Percentiles rank a stretch among this genome's conserved stretches.
Evolutionary conservation across 2,113 vertebrate species (phyloP).

Genomic region (Hemichromis elongatus): DNA sequence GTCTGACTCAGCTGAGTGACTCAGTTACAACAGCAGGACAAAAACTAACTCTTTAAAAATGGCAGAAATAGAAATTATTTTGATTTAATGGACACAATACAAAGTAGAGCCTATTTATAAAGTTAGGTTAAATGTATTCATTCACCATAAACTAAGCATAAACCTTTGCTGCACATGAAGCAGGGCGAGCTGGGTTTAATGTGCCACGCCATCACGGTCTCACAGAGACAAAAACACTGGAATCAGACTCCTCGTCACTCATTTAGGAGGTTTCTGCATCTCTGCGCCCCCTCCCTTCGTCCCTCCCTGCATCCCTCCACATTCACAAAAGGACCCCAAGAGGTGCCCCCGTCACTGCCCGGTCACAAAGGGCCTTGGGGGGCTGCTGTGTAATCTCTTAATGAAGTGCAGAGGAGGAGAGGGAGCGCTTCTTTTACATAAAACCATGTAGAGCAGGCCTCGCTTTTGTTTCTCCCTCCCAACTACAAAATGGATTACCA

Average conservation of each 20-base stretch:
- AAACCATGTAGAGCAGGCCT: slow-evolving; percentile 89
- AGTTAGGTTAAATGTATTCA: not conserved
- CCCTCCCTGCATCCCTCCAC: not conserved
- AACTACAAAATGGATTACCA: slow-evolving; percentile 98
- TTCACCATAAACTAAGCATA: not conserved
- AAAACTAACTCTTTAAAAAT: not conserved
- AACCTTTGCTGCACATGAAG: not conserved
- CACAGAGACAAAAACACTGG: not conserved
- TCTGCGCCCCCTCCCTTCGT: slow-evolving; percentile 70
- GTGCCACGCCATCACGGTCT: not conserved
- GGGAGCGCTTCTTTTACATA: slow-evolving; percentile 87
- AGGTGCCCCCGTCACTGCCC: slow-evolving; percentile 60
- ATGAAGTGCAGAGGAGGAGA: slow-evolving; percentile 94
- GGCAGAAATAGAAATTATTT: not conserved
- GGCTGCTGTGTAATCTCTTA: slow-evolving; percentile 93
- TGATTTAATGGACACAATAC: not conserved
- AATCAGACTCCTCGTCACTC: slow-evolving; percentile 67
- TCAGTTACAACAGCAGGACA: not conserved
- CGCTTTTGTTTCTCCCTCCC: slow-evolving; percentile 90
- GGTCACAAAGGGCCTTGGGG: slow-evolving; percentile 88
- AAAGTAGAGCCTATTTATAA: not conserved
- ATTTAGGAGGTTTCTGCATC: slow-evolving; percentile 91
- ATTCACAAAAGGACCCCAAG: slow-evolving; percentile 55
- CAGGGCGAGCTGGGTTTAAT: not conserved
- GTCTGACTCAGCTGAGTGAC: not conserved